Evolutionary conservation across 2,888 invertebrate genomes (phyloP).

Genomic region (Tinea trinotella): DNA sequence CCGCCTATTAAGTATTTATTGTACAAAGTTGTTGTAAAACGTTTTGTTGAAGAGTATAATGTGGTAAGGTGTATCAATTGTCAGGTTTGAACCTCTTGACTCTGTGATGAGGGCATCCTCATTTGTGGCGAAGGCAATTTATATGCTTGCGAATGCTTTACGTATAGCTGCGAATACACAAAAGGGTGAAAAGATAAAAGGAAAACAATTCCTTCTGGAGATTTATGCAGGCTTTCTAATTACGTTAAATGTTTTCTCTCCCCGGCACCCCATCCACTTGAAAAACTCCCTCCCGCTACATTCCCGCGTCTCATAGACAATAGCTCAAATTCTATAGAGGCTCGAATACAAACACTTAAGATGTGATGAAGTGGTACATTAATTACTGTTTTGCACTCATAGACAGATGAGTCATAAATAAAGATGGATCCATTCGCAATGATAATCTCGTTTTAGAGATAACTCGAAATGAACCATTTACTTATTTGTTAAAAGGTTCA

Average conservation of each 20-base stretch:
- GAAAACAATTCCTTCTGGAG: constrained; percentile 42
- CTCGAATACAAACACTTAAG: constrained; percentile 4
- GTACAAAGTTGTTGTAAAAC: too few species aligned
- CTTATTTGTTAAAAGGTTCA: too few species aligned
- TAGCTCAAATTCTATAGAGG: constrained; percentile 5
- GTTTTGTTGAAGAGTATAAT: too few species aligned
- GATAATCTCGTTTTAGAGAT: too few species aligned
- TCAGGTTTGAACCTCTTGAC: background rate
- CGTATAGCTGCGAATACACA: constrained; percentile 17
- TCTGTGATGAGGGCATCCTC: too few species aligned
- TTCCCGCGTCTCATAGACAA: constrained; percentile 9
- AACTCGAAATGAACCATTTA: too few species aligned
- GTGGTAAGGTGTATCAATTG: background rate
- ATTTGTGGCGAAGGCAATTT: background rate
- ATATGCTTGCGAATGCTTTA: background rate
- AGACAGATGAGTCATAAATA: too few species aligned
- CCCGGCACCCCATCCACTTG: constrained; percentile 19
- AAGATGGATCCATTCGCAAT: too few species aligned
- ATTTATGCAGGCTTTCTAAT: constrained; percentile 47
- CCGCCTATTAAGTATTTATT: too few species aligned
- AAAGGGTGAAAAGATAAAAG: constrained; percentile 43
- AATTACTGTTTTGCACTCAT: background rate
- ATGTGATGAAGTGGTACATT: background rate
- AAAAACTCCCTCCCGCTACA: constrained; percentile 18
- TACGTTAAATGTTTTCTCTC: constrained; percentile 35